Base-by-base conservation (phyloP, 30 jellyfish, hydroid and myxozoan genomes). In the Pelagia noctiluca region DNA sequence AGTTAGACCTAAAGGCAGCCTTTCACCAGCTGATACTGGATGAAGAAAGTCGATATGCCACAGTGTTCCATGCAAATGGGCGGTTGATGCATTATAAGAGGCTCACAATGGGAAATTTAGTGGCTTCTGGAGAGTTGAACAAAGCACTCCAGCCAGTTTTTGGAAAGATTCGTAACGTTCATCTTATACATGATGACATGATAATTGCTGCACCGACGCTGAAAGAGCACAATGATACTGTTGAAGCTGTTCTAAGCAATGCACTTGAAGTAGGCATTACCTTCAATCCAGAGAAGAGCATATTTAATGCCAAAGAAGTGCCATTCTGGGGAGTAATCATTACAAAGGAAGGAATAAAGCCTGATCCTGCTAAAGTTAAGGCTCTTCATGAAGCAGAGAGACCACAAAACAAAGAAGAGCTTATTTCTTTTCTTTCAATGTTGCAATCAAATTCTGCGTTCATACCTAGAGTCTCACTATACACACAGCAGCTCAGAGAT, bases 31-130 rank as follows among this genome's bases (percentile, higher is more conserved):
- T 88, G 33, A 75, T 1, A 78, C 72, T 88, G 2, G 85, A 53
- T 63, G 96, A 83, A 46, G 90, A 52, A 36, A 21, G 63, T 25
- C 34, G 84, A 50, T 65, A 76, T 57, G 47, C 76, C 36, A 87
- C 93, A 0, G 93, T 78, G 86, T 77, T 87, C 35, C 92, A 87
- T 70, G 96, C 96, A 78, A 67, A 67, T 35, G 84, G 72, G 5
- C 67, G 88, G 28, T 48, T 88, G 70, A 35, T 78, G 88, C 88
- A 77, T 2, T 79, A 77, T 30, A 78, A 79, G 83, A 76, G 76
- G 29, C 88, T 88, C 21, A 34, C 84, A 19, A 88, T 88, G 93
- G 93, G 93, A 1, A 75, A 63, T n/a, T 52, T 34, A 38, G 68
- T 46, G 24, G 86, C 96, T 4, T 65, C 86, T 0, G 96, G 90